Percentiles rank a stretch among this genome's conserved stretches.
These are phyloP conservation scores for Eulithis prunata DNA, from an alignment of 2,888 invertebrate genomes.

Conservation along the genomic window DNA sequence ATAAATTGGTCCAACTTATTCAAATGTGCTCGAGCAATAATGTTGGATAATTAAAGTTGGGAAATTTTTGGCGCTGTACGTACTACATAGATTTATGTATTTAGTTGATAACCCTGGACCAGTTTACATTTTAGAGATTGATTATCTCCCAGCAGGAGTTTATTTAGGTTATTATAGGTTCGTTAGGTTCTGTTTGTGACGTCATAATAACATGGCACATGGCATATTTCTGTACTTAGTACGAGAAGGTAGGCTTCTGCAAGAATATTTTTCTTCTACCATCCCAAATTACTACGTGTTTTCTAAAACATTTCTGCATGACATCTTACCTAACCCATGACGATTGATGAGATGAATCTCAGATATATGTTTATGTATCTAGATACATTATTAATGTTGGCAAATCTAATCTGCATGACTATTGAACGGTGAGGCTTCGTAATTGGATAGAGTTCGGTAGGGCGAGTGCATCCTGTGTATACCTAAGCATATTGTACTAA, in stretches of 20 bases:
- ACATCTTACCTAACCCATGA: slow-evolving; percentile 15
- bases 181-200: too few relatives aligned
- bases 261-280: too few relatives aligned
- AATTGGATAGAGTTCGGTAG: slow-evolving; percentile 62
- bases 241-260: too few relatives aligned
- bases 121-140: too few relatives aligned
- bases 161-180: too few relatives aligned
- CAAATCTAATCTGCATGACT: slow-evolving; percentile 68
- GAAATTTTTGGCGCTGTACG: slow-evolving; percentile 3
- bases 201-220: too few relatives aligned
- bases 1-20: slow-evolving; percentile 22
- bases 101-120: too few relatives aligned
- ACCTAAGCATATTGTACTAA: not conserved
- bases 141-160: too few relatives aligned
- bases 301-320: not conserved
- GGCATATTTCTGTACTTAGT: too few relatives aligned
- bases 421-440: slow-evolving; percentile 64
- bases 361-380: slow-evolving; percentile 6
- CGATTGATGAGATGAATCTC: slow-evolving; percentile 25
- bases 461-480: slow-evolving; percentile 41
- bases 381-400: slow-evolving; percentile 49
- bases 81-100: not conserved
- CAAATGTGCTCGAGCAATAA: slow-evolving; percentile 25
- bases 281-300: too few relatives aligned
- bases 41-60: slow-evolving; percentile 24